Base-by-base conservation (phyloP, 2,113 vertebrate genomes). In the Marcusenius ussheri region DNA sequence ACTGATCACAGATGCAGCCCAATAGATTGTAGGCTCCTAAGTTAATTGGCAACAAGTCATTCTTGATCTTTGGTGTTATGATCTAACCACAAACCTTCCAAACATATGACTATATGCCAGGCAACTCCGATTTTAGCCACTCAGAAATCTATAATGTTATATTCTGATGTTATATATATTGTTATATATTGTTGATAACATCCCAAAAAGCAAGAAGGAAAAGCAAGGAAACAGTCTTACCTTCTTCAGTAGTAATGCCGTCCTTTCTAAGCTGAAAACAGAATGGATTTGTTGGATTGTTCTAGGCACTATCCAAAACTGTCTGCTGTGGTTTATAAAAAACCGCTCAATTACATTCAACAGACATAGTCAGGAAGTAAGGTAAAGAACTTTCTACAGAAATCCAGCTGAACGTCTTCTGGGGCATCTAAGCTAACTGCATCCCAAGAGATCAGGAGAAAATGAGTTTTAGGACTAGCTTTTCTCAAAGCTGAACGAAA, bases 391-490 rank as follows among this genome's bases (percentile, higher is more conserved):
- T n/a, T 24, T n/a, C 13, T 31, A 46, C 45, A 45, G 17, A 24
- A 80, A 89, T 27, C 17, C 46, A 89, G 45, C 45, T 31, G 31
- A 39, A 27, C 5, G 15, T 89, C 31, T 49, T 19, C 62, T 74
- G 45, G 56, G 56, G 21, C 31, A 49, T 31, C 84, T n/a, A n/a
- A 56, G 45, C 45, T 45, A 24, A 50, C 17, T 24, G 5, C 17
- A 50, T 50, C 27, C 47, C 19, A 35, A 42, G 24, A 49, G 5
- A 5, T 4, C 46, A 10, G 46, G 7, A n/a, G 9, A 53, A 83
- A 49, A 83, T 24, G 56, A 89, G 27, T 83, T 53, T 4, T 19
- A 86, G 70, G 42, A 19, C 49, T 95, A 96, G 95, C 95, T 95
- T 90, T 88, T 90, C 91, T 90, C 90, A 91, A 91, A 92, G 91